A percentile compares a stretch with the other conserved stretches of the same genome.
phyloP scores from a whole-genome alignment of 2,888 invertebrate genomes.

The Malthinus seriepunctatus region DNA sequence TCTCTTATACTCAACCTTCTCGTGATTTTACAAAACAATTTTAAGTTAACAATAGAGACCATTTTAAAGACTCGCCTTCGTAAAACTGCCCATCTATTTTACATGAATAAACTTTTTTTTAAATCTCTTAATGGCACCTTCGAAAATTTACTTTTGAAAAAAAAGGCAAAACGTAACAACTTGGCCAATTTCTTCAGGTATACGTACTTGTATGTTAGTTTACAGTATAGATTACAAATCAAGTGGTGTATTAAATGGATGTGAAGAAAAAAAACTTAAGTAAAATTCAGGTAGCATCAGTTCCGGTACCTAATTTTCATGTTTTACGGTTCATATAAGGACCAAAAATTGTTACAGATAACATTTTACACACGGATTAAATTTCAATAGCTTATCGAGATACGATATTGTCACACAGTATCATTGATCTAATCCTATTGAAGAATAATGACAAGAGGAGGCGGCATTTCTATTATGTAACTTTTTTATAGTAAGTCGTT shows the following conservation, averaged over 20 bases:
- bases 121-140: conserved; percentile 9
- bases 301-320: conserved; percentile 33
- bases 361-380: conserved; percentile 27
- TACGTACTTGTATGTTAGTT: conserved; percentile 3
- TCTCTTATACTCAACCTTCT: too few relatives aligned
- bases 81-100: conserved; percentile 2
- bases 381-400: conserved; percentile 29
- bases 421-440: conserved; percentile 46
- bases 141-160: background rate
- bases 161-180: conserved; percentile 1
- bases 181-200: background rate
- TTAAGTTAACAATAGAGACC: conserved; percentile 5
- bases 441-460: conserved; percentile 42
- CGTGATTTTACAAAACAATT: too few relatives aligned
- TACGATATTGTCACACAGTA: conserved; percentile 32
- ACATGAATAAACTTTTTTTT: background rate
- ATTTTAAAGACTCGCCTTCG: conserved; percentile 20
- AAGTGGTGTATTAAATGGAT: conserved; percentile 13
- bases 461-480: conserved; percentile 36
- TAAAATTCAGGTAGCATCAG: conserved; percentile 27
- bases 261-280: background rate
- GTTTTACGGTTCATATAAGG: conserved; percentile 36
- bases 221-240: conserved; percentile 21
- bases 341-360: conserved; percentile 19
- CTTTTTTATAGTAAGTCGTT: conserved; percentile 25